A percentile compares a stretch with the other conserved stretches of the same genome.
Conservation (phyloP, 2,797 vertebrate genomes). For the Acomys russatus region DNA sequence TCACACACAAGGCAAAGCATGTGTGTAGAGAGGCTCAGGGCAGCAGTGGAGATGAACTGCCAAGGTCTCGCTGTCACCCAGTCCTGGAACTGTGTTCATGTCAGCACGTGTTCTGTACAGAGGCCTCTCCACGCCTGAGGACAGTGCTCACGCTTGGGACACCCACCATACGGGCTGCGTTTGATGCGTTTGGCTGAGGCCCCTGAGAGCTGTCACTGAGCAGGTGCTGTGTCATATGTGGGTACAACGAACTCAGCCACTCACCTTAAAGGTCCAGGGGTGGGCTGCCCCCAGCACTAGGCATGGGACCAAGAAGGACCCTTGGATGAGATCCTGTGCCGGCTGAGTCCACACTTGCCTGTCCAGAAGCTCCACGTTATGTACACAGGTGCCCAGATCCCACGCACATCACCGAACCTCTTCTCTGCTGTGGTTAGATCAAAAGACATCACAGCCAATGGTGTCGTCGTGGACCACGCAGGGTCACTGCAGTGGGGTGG, state of each 20-base stretch:
- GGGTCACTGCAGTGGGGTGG: too few species aligned
- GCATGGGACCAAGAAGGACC: not conserved
- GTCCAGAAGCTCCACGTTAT: not conserved
- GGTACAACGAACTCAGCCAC: not conserved
- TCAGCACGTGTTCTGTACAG: not conserved
- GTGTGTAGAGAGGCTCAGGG: constrained; percentile 32
- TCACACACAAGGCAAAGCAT: constrained; percentile 52
- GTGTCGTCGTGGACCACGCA: not conserved
- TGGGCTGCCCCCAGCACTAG: not conserved
- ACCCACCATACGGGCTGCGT: not conserved
- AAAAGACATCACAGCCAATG: not conserved
- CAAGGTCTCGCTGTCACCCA: constrained; percentile 10
- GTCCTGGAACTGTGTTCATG: constrained; percentile 15
- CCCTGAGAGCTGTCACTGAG: not conserved
- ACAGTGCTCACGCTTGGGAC: constrained; percentile 48
- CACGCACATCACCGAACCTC: not conserved
- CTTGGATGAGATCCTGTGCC: not conserved
- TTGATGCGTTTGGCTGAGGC: not conserved
- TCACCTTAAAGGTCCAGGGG: not conserved
- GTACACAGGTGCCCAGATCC: not conserved
- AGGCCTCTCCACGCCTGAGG: constrained; percentile 56
- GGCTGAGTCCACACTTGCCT: not conserved
- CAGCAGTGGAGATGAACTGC: constrained; percentile 54
- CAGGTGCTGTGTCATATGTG: not conserved
- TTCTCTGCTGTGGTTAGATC: constrained; percentile 31